Evolutionary conservation across 2,797 vertebrate species (phyloP).

Genomic region (Antrozous pallidus): DNA sequence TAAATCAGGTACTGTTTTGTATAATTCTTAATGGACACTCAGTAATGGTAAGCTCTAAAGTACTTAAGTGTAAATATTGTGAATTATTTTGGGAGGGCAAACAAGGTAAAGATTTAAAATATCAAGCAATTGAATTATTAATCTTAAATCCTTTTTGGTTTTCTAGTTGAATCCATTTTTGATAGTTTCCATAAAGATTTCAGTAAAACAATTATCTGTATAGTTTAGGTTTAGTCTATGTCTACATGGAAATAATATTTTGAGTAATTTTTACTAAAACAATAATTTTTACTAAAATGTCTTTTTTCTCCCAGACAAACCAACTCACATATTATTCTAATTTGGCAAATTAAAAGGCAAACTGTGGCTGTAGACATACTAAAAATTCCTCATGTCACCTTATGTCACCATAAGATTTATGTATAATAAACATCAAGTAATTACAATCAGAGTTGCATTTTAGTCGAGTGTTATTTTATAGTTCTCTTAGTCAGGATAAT

Average conservation of each 20-base stretch:
- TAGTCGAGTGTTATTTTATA: background rate
- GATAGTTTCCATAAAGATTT: background rate
- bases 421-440: background rate
- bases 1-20: background rate
- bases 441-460: background rate
- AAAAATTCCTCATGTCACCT: background rate
- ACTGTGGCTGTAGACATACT: background rate
- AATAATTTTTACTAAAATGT: constrained; percentile 31
- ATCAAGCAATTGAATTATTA: background rate
- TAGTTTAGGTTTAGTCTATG: background rate
- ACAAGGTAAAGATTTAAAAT: background rate
- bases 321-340: background rate
- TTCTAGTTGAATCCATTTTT: background rate
- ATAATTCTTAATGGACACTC: background rate
- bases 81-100: background rate
- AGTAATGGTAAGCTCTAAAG: background rate
- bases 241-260: background rate
- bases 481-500: background rate
- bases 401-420: background rate
- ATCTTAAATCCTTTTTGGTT: background rate
- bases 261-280: background rate
- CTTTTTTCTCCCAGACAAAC: background rate
- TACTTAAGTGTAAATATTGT: background rate
- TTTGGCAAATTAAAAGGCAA: background rate
- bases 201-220: background rate